Conservation (phyloP, 2,113 vertebrate genomes). For the Numida meleagris region DNA sequence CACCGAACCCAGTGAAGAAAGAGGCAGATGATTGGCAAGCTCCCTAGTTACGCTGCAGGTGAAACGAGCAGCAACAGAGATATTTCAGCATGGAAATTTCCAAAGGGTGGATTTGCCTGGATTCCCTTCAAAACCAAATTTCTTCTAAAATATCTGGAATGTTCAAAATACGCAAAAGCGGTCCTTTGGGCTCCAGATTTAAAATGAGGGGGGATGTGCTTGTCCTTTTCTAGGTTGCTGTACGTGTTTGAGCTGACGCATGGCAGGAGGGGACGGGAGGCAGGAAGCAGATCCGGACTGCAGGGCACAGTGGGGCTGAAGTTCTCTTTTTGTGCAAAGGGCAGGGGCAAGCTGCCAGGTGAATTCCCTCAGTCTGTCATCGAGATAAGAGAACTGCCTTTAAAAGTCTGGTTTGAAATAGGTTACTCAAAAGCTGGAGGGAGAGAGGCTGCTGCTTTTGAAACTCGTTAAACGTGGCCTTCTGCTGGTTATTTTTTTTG, state of each 20-base stretch:
- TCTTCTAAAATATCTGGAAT: background rate
- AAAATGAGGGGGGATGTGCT: background rate
- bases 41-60: background rate
- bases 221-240: background rate
- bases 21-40: background rate
- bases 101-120: background rate
- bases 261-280: background rate
- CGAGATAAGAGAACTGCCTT: background rate
- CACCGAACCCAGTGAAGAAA: background rate
- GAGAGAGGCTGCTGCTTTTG: background rate
- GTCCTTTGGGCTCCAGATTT: background rate
- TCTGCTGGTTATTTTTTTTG: background rate
- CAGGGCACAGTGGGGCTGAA: background rate
- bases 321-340: background rate
- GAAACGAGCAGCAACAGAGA: background rate
- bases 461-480: background rate
- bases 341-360: background rate
- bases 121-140: background rate
- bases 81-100: background rate
- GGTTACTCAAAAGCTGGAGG: background rate
- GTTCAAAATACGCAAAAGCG: background rate
- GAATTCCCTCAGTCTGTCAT: constrained; percentile 30
- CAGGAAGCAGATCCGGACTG: constrained; percentile 35
- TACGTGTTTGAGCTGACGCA: background rate
- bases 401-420: background rate